Percentiles rank a stretch among this genome's conserved stretches.
These are phyloP conservation scores for Tetheella fluctuosa DNA, from an alignment of 2,888 invertebrate species.

Conservation along the genomic window DNA sequence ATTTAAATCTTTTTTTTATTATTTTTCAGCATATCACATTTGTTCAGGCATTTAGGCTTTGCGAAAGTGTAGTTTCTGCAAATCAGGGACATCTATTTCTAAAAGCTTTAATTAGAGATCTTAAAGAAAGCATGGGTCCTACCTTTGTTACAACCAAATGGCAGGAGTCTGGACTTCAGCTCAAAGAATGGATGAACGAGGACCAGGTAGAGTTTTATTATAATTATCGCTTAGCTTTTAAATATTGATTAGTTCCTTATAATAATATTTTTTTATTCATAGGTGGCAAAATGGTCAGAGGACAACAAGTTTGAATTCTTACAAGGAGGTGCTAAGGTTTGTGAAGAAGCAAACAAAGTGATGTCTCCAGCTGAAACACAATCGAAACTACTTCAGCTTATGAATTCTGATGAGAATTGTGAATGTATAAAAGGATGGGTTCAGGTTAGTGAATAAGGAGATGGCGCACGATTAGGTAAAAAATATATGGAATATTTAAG, in stretches of 20 bases:
- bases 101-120: conserved; percentile 64
- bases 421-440: conserved; percentile 79
- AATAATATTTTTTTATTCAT: conserved; percentile 15
- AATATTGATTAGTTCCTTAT: too few relatives aligned
- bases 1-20: conserved; percentile 15
- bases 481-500: too few relatives aligned
- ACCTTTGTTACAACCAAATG: conserved; percentile 74
- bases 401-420: conserved; percentile 70
- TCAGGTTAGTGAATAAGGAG: conserved; percentile 49
- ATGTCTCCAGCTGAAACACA: conserved; percentile 68
- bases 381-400: conserved; percentile 68
- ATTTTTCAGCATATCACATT: conserved; percentile 72
- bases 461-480: not conserved
- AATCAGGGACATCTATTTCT: conserved; percentile 70
- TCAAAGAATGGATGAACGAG: conserved; percentile 75
- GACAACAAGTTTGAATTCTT: conserved; percentile 75
- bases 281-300: conserved; percentile 70
- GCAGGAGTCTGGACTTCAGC: conserved; percentile 69
- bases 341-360: conserved; percentile 60
- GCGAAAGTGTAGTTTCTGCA: conserved; percentile 60
- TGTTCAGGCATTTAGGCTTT: conserved; percentile 59
- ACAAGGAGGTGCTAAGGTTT: conserved; percentile 53
- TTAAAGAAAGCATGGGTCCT: conserved; percentile 76
- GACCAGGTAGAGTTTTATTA: conserved; percentile 55
- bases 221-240: not conserved